Evolutionary conservation across 37 sponge, comb jelly and placozoan species (phyloP), one percentile per base, ranked within the genome.

Genomic region (Geodia barretti): DNA sequence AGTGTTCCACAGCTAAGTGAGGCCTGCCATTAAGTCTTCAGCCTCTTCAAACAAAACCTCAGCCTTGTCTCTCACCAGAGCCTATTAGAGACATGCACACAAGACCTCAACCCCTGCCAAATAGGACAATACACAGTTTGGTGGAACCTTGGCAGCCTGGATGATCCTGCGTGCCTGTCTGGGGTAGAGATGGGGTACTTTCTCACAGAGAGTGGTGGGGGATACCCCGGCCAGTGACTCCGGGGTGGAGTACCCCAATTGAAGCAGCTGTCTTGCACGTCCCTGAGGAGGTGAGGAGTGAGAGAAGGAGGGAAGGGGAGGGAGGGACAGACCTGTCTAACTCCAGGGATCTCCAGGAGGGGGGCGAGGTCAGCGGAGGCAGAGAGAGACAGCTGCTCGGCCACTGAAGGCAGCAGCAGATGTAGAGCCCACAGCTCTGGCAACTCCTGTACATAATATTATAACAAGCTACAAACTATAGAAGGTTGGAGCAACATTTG

Each of bases 291-390:
- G 54, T 25, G 64, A 47, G 7, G 26, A 33, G 4, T 35, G 37
- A 34, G 61, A 33, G 34, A 60, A 33, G 42, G 37, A 38, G 24
- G 20, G 37, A 14, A 47, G 54, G 54, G 54, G 14, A 14, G 54
- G 54, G 54, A 17, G 14, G 25, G 23, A 62, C 73, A 41, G 29
- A 95, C 96, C 76, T 94, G 92, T 78, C 92, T 94, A 62, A 97
- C 54, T 34, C 95, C 97, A 62, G 90, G 78, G 32, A 97, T 85
- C 73, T 97, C 94, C 82, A 97, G 83, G 33, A 97, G 83, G 2
- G 95, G 90, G 3, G 89, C 74, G 8, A 92, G 87, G 34, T 97
- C 95, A 37, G 80, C 62, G 29, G 78, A 77, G 21, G 73, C 73
- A 4, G 92, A 86, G 70, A 73, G 89, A 40, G 92, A 47, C 38